Evolutionary conservation across 2,113 vertebrate species (phyloP), one percentile per base, ranked within the genome.

Genomic region (Laticauda laticaudata): DNA sequence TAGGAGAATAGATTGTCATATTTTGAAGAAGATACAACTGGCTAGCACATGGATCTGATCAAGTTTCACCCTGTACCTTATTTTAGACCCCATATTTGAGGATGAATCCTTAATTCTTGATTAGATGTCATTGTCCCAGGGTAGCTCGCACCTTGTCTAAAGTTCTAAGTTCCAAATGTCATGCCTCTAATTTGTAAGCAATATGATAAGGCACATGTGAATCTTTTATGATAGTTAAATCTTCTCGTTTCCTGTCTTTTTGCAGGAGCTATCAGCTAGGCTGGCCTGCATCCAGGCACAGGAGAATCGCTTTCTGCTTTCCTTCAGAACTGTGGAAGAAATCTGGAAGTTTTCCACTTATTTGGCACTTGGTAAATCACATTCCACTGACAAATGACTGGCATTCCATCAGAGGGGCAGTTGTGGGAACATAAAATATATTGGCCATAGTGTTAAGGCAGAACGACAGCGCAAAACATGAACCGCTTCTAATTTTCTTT

Each of bases 281-380:
- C 95, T 99, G 96, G 98, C 99, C 75, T 98, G 98, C 4, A 96
- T 98, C 86, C 98, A 99, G 61, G 98, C 99, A 55, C 98, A 99
- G 95, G 97, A 98, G 94, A 98, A 98, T 93, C 97, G 98, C 92
- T 99, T 99, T 95, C 95, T 99, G 24, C 98, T 99, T 95, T 99
- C 99, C 56, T 99, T 99, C 96, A 99, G 99, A 97, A 99, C 99
- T 4, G 95, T 98, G 45, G 99, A 99, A 95, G 99, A 99, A 98
- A 98, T 99, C 93, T 99, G 99, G 99, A 99, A 98, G 97, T 99
- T 99, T 96, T 99, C 99, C n/a, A 99, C 99, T 0, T 99, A 99
- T 59, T 96, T 99, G 87, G 97, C 98, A 45, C 96, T 99, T 97
- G 99, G 99, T 99, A 98, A 91, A 1, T 12, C 24, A 21, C 23